Base-by-base conservation (phyloP, 2,888 invertebrate genomes). In the Camptogramma bilineatum region DNA sequence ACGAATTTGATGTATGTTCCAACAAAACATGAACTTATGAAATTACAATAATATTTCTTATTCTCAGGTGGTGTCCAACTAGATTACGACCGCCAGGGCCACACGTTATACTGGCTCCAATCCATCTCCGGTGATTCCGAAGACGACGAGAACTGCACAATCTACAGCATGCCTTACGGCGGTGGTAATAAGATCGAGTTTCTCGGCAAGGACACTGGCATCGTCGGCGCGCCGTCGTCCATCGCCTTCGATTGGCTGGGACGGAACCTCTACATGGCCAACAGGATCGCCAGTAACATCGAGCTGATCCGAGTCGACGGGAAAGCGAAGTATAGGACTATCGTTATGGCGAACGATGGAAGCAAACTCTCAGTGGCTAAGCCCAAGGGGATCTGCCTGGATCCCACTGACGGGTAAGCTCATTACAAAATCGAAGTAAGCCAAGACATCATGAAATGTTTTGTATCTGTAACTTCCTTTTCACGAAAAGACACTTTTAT, bases 191-290 rank as follows among this genome's bases (percentile, higher is more conserved):
- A 86, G 71, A 77, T 73, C 0, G 96, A 96, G 76, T 97, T 98
- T 85, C 94, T 98, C 5, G 96, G 96, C n/a, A 86, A 93, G 4
- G 97, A 97, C 75, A 94, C 95, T 0, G 97, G 98, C n/a, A 95
- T 98, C 52, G 96, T 98, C 8, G 98, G 99, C 0, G 96, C 98
- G 0, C 97, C 99, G 0, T 97, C 97, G 39, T 95, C 97, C 0
- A 95, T 99, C 46, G 99, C 99, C 0, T 97, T 99, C 80, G 99
- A 99, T 85, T 99, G 99, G 99, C 94, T 99, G 19, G 99, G 99
- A 3, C 94, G 98, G 59, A 99, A 99, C 90, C 86, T 99, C 39
- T 99, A 97, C 84, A 96, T 99, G 85, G 98, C 98, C 24, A 99
- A 99, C 80, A 95, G 96, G 42, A 94, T 96, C 2, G 97, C 98